Evolutionary conservation across 2,797 vertebrate genomes (phyloP), one percentile per base, ranked within the genome.

Genomic region (Darevskia nairensis): DNA sequence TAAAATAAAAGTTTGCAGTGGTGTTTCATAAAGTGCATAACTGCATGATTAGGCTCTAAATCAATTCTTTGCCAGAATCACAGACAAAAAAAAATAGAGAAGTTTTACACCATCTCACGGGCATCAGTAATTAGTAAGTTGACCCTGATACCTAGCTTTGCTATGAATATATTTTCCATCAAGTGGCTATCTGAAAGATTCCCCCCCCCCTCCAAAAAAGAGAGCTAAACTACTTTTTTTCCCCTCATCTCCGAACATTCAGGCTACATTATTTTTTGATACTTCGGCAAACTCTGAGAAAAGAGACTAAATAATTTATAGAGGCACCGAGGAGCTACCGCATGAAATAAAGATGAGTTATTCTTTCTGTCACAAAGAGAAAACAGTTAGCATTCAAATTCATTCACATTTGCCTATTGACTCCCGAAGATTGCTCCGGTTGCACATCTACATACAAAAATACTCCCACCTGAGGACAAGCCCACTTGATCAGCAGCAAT

Each of bases 281-380:
- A 39, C 41, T 80, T 50, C 59, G 64, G 59, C 87, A 85, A 85
- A 85, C 59, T 74, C 35, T 74, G n/a, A 66, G 50, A 64, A 71
- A 55, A 86, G 55, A 77, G 55, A 66, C 75, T 80, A 66, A 89
- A 85, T 89, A 89, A 89, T 89, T 80, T 89, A 89, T 81, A 55
- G 55, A 68, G n/a, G 41, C 69, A 39, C 41, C 15, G 25, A 80
- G 78, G 59, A 85, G 83, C 68, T 85, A 50, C 7, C 55, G 29
- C 44, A 81, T 89, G 83, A 89, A 89, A 89, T 81, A 89, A 89
- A 89, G 59, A 89, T 89, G 88, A 89, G 88, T 27, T 66, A 32
- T 84, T 88, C 21, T 88, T 84, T n/a, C 69, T 75, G 13, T 55
- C 55, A 79, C 75, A 80, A 87, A 80, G 55, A 55, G 17, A 9